phyloP scores from a whole-genome alignment of 2,113 vertebrate species.

The Falcunculus frontatus region DNA sequence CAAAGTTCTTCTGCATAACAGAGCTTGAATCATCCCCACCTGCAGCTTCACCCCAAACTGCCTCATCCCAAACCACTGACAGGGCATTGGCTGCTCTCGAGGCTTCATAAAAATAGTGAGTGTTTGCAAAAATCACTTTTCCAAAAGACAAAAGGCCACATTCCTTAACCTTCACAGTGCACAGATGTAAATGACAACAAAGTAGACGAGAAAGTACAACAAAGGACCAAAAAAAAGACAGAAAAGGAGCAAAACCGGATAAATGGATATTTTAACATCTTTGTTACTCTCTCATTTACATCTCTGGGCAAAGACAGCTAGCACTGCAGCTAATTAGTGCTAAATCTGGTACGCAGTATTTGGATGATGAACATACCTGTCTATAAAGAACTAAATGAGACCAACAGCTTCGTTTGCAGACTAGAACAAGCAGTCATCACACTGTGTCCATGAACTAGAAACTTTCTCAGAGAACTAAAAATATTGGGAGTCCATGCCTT shows the following conservation, averaged over 20 bases:
- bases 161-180: neutral
- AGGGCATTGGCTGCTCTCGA: neutral
- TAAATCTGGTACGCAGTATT: neutral
- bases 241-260: neutral
- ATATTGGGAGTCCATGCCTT: neutral
- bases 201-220: neutral
- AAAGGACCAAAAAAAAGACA: neutral
- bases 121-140: neutral
- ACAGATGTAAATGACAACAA: neutral
- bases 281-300: neutral
- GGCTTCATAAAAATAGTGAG: neutral
- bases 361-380: neutral
- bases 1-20: neutral
- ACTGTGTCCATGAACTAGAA: neutral
- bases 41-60: neutral
- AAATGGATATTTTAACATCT: neutral
- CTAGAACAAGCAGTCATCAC: neutral
- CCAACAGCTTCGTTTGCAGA: neutral
- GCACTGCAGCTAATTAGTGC: neutral
- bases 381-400: neutral
- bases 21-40: neutral
- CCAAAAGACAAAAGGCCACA: neutral
- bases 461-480: neutral
- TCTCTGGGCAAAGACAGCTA: neutral
- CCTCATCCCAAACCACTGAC: neutral